Percentiles rank a stretch among this genome's conserved stretches.
These are phyloP conservation scores for Caenorhabditis tropicalis DNA, from an alignment of 1,140 invertebrate species.

Conservation along the genomic window DNA sequence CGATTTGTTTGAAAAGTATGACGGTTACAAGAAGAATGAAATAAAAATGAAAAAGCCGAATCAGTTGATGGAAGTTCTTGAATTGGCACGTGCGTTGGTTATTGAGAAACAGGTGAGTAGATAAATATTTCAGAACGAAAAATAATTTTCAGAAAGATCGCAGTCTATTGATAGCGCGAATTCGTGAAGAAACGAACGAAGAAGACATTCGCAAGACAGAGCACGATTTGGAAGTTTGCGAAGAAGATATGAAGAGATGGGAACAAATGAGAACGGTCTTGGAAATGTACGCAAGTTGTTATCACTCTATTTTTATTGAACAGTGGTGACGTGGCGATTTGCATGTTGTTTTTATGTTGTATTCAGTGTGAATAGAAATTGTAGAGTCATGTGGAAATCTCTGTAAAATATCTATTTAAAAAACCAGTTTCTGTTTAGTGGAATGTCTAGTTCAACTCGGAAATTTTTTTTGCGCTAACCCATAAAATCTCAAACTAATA, in stretches of 20 bases:
- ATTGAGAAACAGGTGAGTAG: conserved; percentile 60
- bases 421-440: no score
- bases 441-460: not conserved
- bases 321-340: not conserved
- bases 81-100: conserved; percentile 70
- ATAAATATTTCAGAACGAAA: not conserved
- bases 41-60: conserved; percentile 96
- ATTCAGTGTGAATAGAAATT: not conserved
- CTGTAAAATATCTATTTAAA: no score
- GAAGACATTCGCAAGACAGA: conserved; percentile 55
- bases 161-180: not conserved
- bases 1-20: conserved; percentile 96
- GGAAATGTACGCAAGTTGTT: conserved; percentile 84
- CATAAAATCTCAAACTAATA: not conserved
- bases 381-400: no score
- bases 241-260: conserved; percentile 93
- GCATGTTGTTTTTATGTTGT: conserved; percentile 37
- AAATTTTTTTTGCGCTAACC: not conserved
- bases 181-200: not conserved
- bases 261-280: conserved; percentile 96
- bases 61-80: conserved; percentile 83
- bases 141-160: not conserved
- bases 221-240: conserved; percentile 83
- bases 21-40: conserved; percentile 91
- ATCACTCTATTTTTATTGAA: not conserved